phyloP scores from a whole-genome alignment of 2,888 invertebrate species.

The Timema podura region DNA sequence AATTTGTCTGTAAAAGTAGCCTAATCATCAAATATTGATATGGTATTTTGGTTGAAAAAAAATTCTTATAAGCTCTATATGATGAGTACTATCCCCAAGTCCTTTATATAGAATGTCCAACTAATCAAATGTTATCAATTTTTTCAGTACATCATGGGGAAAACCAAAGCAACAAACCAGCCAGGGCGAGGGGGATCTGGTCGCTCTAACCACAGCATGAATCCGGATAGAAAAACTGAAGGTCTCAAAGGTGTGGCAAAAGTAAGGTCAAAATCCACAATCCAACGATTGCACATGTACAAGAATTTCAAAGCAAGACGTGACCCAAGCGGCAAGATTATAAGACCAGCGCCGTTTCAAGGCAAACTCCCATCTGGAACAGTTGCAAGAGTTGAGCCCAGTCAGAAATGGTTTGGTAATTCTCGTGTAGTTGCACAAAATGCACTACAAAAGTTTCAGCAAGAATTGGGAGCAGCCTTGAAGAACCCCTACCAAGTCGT shows the following conservation, averaged over 20 bases:
- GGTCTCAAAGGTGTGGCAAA: slow-evolving; percentile 81
- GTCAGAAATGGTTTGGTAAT: slow-evolving; percentile 98
- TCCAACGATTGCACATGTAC: slow-evolving; percentile 97
- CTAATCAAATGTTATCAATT: no score
- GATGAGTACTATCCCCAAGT: no score
- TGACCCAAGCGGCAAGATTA: slow-evolving; percentile 82
- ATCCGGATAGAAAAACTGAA: slow-evolving; percentile 78
- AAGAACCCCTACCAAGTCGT: slow-evolving; percentile 97
- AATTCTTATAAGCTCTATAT: no score
- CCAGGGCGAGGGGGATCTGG: slow-evolving; percentile 83
- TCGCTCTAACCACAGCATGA: slow-evolving; percentile 88
- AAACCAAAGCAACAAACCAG: slow-evolving; percentile 64
- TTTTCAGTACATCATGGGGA: slow-evolving; percentile 58
- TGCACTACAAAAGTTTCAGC: slow-evolving; percentile 84
- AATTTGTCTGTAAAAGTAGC: no score
- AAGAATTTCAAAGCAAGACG: slow-evolving; percentile 94
- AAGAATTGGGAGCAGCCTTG: slow-evolving; percentile 89
- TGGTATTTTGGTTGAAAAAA: no score
- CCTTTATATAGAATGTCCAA: no score
- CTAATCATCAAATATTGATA: no score
- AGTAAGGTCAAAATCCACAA: slow-evolving; percentile 85
- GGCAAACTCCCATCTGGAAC: slow-evolving; percentile 83
- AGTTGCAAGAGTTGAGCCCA: slow-evolving; percentile 92
- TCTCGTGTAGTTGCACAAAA: slow-evolving; percentile 93
- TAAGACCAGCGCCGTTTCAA: slow-evolving; percentile 94